phyloP scores from a whole-genome alignment of 2,113 vertebrate genomes.

The Neopipo cinnamomea region DNA sequence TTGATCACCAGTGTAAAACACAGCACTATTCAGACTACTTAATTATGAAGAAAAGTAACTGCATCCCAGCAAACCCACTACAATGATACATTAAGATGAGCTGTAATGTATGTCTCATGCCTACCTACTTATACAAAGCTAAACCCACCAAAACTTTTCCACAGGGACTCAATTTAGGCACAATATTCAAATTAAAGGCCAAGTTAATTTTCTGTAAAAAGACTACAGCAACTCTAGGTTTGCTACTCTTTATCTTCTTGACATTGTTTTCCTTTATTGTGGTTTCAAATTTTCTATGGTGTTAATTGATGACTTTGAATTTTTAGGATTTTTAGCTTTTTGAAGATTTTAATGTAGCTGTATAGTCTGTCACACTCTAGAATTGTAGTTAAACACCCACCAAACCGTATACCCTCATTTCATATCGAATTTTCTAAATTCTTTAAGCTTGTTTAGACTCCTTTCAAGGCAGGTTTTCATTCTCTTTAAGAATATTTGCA shows the following conservation, averaged over 20 bases:
- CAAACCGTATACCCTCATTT: no score
- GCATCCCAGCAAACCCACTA: background rate
- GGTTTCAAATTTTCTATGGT: background rate
- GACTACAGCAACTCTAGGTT: background rate
- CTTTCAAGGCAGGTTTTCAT: no score
- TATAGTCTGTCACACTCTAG: no score
- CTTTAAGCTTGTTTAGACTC: no score
- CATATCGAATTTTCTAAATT: no score
- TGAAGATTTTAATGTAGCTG: no score
- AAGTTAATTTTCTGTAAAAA: background rate
- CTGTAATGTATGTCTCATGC: background rate
- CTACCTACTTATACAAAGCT: background rate
- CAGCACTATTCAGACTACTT: background rate
- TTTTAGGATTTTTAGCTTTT: no score
- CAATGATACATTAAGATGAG: background rate
- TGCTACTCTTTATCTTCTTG: background rate
- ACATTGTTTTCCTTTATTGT: background rate
- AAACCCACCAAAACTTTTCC: background rate
- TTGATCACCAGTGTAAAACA: background rate
- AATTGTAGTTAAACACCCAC: no score
- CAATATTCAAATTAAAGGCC: background rate
- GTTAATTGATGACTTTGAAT: background rate
- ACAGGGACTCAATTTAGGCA: background rate
- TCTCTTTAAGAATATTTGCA: no score
- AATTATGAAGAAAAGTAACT: background rate